Base-by-base conservation (phyloP, 2,888 invertebrate species). In the Meganola albula region DNA sequence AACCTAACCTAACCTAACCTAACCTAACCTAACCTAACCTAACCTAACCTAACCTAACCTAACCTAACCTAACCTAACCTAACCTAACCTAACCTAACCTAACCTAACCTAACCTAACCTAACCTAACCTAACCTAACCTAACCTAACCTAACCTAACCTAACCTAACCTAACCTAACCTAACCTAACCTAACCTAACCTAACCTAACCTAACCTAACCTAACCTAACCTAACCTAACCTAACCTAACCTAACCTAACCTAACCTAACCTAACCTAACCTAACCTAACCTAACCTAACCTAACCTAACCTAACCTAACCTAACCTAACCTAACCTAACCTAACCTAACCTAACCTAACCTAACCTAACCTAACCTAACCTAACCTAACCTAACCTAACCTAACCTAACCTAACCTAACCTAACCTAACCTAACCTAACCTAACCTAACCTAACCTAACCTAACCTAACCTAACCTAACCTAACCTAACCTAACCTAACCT, bases 291-390 rank as follows among this genome's bases (percentile, higher is more conserved):
- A 32, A 34, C 35, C 35, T 35, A 35, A 34, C 35, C 30, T 31
- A 36, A 26, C 36, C 32, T 27, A 36, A 26, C 36, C 25, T 38
- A 43, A 38, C 38, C 38, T 34, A 38, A 36, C 42, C 36, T 38
- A 43, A 38, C 41, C 41, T 36, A 42, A 38, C 39, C 34, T 34
- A 39, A 34, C 39, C 34, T 34, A 42, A 35, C 39, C 39, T 37
- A 40, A 37, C 37, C 41, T 41, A 41, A 41, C 44, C 41, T 41
- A 45, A 39, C 45, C 41, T 41, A 45, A 41, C 45, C 41, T 41
- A 45, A 41, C 45, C 41, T 41, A 45, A 39, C 44, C 38, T 40
- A 43, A 39, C 38, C 36, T 39, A 43, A 37, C 43, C 38, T 36
- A 40, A 37, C 40, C 40, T 40, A 44, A 37, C 43, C 38, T 34